phyloP scores from a whole-genome alignment of 2,113 vertebrate species.

The Antigone vipio region DNA sequence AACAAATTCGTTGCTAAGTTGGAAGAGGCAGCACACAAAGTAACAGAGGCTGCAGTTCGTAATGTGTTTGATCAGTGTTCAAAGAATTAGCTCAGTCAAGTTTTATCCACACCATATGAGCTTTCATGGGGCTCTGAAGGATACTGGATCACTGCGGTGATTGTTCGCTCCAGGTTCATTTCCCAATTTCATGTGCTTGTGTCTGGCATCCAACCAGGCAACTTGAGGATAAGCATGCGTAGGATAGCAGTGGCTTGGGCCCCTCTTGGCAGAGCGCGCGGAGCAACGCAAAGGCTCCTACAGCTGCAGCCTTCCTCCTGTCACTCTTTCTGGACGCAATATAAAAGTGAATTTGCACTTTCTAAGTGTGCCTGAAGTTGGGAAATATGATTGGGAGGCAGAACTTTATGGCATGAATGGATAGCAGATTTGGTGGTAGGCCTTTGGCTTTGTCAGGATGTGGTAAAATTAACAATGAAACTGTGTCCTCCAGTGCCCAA shows the following conservation, averaged over 20 bases:
- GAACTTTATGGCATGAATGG: neutral
- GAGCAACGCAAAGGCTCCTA: neutral
- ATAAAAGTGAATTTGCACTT: neutral
- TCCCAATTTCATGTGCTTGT: neutral
- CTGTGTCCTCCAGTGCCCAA: too few species aligned
- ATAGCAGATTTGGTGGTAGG: neutral
- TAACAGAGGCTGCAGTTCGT: neutral
- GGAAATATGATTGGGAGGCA: neutral
- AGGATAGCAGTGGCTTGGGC: neutral
- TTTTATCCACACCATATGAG: neutral
- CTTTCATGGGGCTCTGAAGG: neutral
- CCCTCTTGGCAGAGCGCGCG: neutral
- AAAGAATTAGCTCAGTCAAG: neutral
- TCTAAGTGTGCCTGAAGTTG: neutral
- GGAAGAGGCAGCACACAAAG: neutral
- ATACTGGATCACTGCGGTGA: neutral
- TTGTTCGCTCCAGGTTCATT: neutral
- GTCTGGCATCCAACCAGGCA: neutral
- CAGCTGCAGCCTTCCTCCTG: neutral
- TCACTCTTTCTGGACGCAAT: neutral
- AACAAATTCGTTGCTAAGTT: neutral
- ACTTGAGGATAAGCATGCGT: neutral
- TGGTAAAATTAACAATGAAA: neutral
- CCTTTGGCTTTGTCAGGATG: neutral
- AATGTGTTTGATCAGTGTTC: neutral